Conservation (phyloP, 2,113 vertebrate genomes). For the Onychostruthus taczanowskii region DNA sequence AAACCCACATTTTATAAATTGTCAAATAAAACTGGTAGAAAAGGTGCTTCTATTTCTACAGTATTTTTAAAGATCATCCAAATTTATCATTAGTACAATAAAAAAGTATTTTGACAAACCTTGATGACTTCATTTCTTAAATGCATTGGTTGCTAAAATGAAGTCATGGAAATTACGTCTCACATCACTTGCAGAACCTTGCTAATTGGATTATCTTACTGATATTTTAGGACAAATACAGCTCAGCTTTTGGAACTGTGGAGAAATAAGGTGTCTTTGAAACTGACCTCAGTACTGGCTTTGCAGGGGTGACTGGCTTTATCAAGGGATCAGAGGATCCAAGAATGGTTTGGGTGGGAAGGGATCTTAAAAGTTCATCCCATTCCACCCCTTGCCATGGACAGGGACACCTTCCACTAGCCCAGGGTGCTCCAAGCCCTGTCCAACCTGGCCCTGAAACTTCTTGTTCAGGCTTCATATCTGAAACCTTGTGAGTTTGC, state of each 20-base stretch:
- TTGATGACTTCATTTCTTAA: background rate
- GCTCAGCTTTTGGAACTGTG: background rate
- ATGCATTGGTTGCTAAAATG: background rate
- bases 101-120: background rate
- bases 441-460: accelerated
- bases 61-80: background rate
- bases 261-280: background rate
- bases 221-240: background rate
- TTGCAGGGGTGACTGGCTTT: background rate
- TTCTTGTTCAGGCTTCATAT: background rate
- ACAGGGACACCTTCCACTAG: background rate
- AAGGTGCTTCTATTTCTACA: background rate
- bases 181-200: background rate
- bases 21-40: background rate
- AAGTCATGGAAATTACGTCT: background rate
- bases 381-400: background rate
- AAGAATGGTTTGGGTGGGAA: background rate
- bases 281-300: accelerated
- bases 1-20: background rate
- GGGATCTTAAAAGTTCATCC: background rate
- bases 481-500: background rate
- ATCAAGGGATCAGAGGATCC: background rate
- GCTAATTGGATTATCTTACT: background rate
- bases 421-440: background rate
- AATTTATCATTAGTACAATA: background rate